Evolutionary conservation across 2,113 vertebrate species (phyloP).

Genomic region (Gulo gulo): DNA sequence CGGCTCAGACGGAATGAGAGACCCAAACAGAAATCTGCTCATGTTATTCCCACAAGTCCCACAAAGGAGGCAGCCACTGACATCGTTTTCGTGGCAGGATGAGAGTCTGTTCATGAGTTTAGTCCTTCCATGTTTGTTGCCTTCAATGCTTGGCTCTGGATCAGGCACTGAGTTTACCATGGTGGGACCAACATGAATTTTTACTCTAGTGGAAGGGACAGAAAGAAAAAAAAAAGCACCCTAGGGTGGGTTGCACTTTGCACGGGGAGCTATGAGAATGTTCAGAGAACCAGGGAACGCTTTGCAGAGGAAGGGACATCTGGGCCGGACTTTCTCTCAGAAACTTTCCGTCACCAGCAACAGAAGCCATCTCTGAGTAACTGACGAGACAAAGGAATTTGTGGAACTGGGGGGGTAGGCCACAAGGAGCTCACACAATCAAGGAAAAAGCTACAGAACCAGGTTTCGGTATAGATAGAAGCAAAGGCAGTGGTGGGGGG

Average conservation of each 20-base stretch:
- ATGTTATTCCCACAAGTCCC: background rate
- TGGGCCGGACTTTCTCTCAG: background rate
- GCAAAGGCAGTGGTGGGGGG: background rate
- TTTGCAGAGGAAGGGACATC: background rate
- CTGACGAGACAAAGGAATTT: slow-evolving; percentile 6
- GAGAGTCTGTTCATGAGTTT: background rate
- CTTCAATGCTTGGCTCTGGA: background rate
- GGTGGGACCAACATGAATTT: background rate
- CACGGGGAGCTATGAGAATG: background rate
- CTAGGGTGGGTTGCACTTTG: background rate
- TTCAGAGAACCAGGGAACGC: background rate
- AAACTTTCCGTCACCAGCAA: background rate
- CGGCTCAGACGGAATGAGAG: background rate
- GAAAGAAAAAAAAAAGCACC: background rate
- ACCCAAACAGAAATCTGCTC: background rate
- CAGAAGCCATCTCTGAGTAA: background rate
- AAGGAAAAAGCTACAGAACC: background rate
- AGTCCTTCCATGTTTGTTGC: background rate
- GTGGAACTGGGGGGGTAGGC: background rate
- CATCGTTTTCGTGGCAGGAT: background rate
- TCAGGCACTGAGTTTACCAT: background rate
- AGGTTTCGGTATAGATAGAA: background rate
- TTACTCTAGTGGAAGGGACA: background rate
- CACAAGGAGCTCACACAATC: background rate
- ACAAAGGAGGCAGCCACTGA: background rate